Evolutionary conservation across 2,888 invertebrate species (phyloP).

Genomic region (Anoplius nigerrimus): DNA sequence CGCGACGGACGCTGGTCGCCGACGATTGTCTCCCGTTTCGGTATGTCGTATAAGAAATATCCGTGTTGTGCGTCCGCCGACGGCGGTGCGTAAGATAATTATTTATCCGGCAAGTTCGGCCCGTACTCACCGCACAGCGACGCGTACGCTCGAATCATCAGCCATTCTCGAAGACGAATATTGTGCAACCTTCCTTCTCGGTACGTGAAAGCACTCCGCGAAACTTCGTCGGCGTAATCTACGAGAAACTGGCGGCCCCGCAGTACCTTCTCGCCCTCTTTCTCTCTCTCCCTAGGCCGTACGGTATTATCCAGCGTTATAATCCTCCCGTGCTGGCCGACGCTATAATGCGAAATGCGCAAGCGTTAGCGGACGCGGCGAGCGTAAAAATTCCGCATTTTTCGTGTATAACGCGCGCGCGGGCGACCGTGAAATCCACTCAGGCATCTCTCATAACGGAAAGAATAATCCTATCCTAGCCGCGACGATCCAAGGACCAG

Average conservation of each 20-base stretch:
- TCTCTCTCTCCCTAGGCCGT: no score
- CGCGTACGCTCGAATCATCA: conserved; percentile 73
- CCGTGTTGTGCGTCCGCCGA: no score
- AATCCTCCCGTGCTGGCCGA: conserved; percentile 1
- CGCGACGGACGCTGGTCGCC: neutral
- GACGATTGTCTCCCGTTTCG: neutral
- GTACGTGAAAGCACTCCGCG: conserved; percentile 28
- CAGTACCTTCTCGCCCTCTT: neutral
- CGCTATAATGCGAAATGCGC: conserved; percentile 40
- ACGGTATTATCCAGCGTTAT: no score
- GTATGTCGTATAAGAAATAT: no score
- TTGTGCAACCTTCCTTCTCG: conserved; percentile 25
- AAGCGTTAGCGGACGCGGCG: conserved; percentile 42
- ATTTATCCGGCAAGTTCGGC: neutral
- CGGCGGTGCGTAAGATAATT: no score
- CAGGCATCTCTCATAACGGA: conserved; percentile 48
- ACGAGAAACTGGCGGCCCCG: conserved; percentile 9
- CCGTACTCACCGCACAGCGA: conserved; percentile 71
- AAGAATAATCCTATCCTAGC: conserved; percentile 2
- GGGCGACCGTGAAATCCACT: conserved; percentile 31
- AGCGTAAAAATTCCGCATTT: conserved; percentile 44
- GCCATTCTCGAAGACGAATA: conserved; percentile 62
- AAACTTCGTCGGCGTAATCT: conserved; percentile 23
- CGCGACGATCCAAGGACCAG: conserved; percentile 37
- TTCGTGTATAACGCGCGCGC: conserved; percentile 31